Evolutionary conservation across 2,888 invertebrate species (phyloP), one percentile per base, ranked within the genome.

Genomic region (Lithophane leautieri): DNA sequence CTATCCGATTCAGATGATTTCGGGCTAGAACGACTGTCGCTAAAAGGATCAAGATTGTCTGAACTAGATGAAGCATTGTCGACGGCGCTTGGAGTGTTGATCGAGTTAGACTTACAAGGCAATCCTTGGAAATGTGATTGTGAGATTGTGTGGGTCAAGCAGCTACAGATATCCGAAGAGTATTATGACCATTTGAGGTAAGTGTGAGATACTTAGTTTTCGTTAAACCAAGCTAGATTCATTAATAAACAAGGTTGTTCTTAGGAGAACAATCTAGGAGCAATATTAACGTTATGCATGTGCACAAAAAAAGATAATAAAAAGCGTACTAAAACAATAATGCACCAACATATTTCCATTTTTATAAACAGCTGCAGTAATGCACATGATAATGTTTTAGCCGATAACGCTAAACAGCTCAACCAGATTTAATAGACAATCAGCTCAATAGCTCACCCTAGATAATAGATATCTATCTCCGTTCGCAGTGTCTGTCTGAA

Each of bases 111-210:
- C 84, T 85, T 97, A 16, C 97, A 97, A 84, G 96, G 97, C 1
- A 97, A 97, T 90, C 97, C 97, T 0, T 97, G 97, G 97, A 92
- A 92, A 16, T 98, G 98, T 85, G 97, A 98, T 86, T 98, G 98
- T 88, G 93, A 95, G 28, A 92, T 97, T 65, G 88, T 92, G 40
- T 97, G 97, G 97, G 68, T 97, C 25, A 94, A 94, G 85, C 71
- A 90, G 12, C 84, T 96, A 52, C 96, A 96, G 87, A 94, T 97
- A 71, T 87, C 93, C 0, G 91, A 91, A 3, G 91, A 93, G 22
- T 92, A 94, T 83, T 94, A 93, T 58, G 94, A 95, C 6, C 95
- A 96, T 86, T 90, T 97, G 56, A 95, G 95, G 97, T 97, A 90
- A 93, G 92, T 87, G 70, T 54, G 9, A 9, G 7, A 19, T 19